Conservation (phyloP, 2,888 invertebrate genomes). For the Tetranychus truncatus region DNA sequence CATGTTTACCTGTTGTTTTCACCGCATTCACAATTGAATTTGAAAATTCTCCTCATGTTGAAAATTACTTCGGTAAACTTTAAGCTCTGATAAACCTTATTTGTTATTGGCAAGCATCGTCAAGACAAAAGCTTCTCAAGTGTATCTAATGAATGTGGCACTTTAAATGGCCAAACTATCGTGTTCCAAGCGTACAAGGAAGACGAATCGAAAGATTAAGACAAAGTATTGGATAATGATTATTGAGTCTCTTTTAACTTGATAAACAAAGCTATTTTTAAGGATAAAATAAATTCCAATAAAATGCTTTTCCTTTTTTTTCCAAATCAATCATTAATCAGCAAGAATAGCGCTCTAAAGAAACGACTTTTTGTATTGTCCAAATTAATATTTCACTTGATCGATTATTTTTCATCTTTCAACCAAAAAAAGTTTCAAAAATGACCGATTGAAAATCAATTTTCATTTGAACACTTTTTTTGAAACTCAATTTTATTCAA, state of each 20-base stretch:
- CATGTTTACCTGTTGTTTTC: neutral
- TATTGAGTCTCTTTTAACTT: neutral
- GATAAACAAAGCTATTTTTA: no score
- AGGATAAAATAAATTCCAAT: conserved; percentile 13
- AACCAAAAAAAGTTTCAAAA: no score
- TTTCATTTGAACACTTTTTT: no score
- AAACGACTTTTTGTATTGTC: no score
- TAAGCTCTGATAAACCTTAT: neutral
- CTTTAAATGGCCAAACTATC: neutral
- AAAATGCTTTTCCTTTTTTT: conserved; percentile 11
- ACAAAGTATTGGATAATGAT: neutral
- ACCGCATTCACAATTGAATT: neutral
- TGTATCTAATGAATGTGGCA: neutral
- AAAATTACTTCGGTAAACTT: neutral
- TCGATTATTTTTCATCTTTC: no score
- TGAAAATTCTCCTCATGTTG: neutral
- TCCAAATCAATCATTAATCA: no score
- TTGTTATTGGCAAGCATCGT: neutral
- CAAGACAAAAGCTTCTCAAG: neutral
- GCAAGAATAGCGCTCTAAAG: no score
- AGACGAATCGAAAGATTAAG: no score
- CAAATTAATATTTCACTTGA: no score
- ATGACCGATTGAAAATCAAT: no score
- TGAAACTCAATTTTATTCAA: no score
- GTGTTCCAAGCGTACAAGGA: no score